Evolutionary conservation across 2,888 invertebrate species (phyloP).

Genomic region (Melieria crassipennis): DNA sequence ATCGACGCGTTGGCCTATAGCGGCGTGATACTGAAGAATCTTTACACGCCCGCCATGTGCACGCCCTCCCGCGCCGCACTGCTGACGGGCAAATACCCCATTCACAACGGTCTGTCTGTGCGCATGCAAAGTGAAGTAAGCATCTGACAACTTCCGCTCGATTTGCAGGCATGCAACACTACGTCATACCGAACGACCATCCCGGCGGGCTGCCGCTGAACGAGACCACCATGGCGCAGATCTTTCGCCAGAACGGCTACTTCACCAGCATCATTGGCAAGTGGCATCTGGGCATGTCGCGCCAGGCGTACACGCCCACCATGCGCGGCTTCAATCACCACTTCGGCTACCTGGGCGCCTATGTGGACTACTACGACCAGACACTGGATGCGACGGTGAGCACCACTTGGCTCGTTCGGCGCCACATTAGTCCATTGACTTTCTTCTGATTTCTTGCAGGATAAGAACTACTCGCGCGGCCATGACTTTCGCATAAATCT

Average conservation of each 20-base stretch:
- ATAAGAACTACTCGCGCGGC: conserved; percentile 59
- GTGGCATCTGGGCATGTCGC: conserved; percentile 89
- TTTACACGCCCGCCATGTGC: conserved; percentile 84
- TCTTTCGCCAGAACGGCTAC: conserved; percentile 78
- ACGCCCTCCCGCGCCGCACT: conserved; percentile 86
- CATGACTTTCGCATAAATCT: conserved; percentile 69
- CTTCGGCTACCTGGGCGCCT: conserved; percentile 86
- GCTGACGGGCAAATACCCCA: conserved; percentile 87
- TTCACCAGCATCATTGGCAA: conserved; percentile 86
- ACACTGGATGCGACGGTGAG: conserved; percentile 66
- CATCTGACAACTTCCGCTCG: background rate
- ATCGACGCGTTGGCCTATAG: conserved; percentile 87
- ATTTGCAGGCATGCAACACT: conserved; percentile 76
- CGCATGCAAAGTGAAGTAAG: background rate
- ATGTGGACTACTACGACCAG: conserved; percentile 82
- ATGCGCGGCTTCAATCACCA: conserved; percentile 82
- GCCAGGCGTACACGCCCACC: conserved; percentile 71
- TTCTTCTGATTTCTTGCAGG: conserved; percentile 28
- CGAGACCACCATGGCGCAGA: conserved; percentile 77
- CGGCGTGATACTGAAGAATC: conserved; percentile 83
- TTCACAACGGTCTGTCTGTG: conserved; percentile 72
- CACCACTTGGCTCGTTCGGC: background rate
- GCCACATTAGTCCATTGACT: too few relatives aligned
- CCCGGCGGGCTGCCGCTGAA: conserved; percentile 78
- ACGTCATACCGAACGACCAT: conserved; percentile 74